Conservation (phyloP, 2,113 vertebrate species). For the Oreocharis arfaki region DNA sequence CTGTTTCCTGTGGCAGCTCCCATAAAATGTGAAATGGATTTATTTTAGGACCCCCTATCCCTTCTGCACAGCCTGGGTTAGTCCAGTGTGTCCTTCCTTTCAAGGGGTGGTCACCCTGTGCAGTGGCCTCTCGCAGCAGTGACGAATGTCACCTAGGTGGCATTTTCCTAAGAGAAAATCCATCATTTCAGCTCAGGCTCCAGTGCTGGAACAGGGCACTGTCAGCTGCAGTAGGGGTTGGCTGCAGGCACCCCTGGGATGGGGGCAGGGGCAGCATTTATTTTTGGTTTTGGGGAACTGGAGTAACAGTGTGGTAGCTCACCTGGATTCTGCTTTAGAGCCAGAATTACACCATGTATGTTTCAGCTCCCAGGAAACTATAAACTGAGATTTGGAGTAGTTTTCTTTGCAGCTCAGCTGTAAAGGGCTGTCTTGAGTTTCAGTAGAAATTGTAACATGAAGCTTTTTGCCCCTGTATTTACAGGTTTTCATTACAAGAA, state of each 20-base stretch:
- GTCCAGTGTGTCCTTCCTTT: background rate
- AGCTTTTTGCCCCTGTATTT: background rate
- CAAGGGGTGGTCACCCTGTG: fast-evolving
- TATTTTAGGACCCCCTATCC: background rate
- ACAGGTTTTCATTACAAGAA: background rate
- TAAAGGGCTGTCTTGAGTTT: background rate
- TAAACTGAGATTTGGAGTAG: background rate
- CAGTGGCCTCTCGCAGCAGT: background rate
- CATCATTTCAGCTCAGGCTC: background rate
- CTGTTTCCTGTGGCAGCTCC: background rate
- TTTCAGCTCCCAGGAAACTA: background rate
- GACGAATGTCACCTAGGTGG: background rate
- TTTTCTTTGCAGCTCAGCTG: background rate
- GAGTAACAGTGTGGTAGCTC: background rate
- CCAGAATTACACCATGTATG: fast-evolving
- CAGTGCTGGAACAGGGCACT: background rate
- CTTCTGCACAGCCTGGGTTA: background rate
- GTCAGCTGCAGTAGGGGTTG: background rate
- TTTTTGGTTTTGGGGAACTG: background rate
- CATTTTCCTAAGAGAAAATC: background rate
- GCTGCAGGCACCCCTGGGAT: background rate
- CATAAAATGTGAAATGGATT: background rate
- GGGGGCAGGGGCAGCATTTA: background rate
- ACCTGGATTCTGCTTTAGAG: background rate
- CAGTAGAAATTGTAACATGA: background rate